Percentiles rank a stretch among this genome's conserved stretches.
These are phyloP conservation scores for Muscicapa adusta DNA, from an alignment of 2,113 vertebrate genomes.

Conservation along the genomic window DNA sequence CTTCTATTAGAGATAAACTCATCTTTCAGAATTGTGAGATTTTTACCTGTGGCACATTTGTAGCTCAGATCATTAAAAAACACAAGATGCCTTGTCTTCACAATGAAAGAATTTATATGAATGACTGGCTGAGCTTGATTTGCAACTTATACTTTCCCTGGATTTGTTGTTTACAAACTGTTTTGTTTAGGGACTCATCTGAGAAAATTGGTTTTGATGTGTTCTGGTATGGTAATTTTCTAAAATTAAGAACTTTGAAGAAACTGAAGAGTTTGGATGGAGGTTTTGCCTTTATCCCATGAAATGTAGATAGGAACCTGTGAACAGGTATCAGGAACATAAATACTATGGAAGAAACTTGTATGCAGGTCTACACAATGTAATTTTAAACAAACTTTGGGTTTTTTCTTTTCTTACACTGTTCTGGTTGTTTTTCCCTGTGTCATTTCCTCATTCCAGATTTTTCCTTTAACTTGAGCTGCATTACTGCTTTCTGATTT, in stretches of 20 bases:
- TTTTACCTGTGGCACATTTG: not conserved
- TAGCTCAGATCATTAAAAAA: not conserved
- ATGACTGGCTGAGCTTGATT: not conserved
- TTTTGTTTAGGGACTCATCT: not conserved
- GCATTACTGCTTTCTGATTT: not conserved
- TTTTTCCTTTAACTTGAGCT: not conserved
- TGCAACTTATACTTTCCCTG: not conserved
- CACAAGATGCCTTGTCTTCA: not conserved
- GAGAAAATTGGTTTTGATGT: not conserved
- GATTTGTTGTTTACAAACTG: not conserved
- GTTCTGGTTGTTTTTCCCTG: too few relatives aligned
- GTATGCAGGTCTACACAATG: not conserved
- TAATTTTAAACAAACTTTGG: not conserved
- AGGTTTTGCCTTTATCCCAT: not conserved
- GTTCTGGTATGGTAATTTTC: not conserved
- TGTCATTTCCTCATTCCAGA: not conserved
- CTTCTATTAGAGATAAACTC: not conserved
- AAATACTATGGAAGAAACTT: not conserved
- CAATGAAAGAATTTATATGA: not conserved
- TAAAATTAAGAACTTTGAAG: not conserved
- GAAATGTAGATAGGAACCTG: not conserved
- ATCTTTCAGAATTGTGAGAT: not conserved
- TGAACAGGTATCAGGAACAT: not conserved
- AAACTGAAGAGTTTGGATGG: not conserved
- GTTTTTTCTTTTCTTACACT: not conserved